Percentiles rank a stretch among this genome's conserved stretches.
Evolutionary conservation across 2,113 vertebrate species (phyloP).

Genomic region (Scomber colias): DNA sequence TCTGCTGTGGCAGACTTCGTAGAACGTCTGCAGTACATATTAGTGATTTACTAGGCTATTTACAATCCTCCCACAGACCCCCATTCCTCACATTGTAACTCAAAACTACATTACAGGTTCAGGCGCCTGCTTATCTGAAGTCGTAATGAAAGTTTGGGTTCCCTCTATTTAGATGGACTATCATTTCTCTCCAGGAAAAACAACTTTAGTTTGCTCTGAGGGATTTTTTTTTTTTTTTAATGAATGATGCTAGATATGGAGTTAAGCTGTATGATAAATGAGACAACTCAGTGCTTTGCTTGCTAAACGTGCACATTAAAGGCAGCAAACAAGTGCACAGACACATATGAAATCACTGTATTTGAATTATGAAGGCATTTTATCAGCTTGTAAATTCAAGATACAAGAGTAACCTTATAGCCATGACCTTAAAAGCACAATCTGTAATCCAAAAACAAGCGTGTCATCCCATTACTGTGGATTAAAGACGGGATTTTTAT

Average conservation of each 20-base stretch:
- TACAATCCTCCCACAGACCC: constrained; percentile 63
- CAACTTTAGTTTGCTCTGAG: constrained; percentile 46
- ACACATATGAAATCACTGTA: background rate
- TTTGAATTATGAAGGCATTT: background rate
- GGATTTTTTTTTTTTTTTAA: constrained; percentile 35
- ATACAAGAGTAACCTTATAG: background rate
- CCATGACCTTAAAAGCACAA: background rate
- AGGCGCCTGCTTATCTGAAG: constrained; percentile 68
- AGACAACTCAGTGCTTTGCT: background rate
- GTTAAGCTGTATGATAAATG: constrained; percentile 27
- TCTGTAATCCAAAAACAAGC: background rate
- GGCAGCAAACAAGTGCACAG: background rate
- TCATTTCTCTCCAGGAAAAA: constrained; percentile 56
- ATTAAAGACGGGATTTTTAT: background rate
- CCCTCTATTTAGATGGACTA: constrained; percentile 54
- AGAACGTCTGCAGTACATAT: constrained; percentile 67
- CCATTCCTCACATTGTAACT: constrained; percentile 64
- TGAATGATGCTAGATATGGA: constrained; percentile 28
- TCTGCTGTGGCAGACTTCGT: constrained; percentile 70
- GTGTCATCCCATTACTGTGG: background rate
- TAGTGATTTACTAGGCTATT: constrained; percentile 80
- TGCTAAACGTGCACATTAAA: background rate
- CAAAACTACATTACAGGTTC: constrained; percentile 71
- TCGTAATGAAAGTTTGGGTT: constrained; percentile 67
- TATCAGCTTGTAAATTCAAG: constrained; percentile 1